Base-by-base conservation (phyloP, 2,888 invertebrate species). In the Synergus itoensis region DNA sequence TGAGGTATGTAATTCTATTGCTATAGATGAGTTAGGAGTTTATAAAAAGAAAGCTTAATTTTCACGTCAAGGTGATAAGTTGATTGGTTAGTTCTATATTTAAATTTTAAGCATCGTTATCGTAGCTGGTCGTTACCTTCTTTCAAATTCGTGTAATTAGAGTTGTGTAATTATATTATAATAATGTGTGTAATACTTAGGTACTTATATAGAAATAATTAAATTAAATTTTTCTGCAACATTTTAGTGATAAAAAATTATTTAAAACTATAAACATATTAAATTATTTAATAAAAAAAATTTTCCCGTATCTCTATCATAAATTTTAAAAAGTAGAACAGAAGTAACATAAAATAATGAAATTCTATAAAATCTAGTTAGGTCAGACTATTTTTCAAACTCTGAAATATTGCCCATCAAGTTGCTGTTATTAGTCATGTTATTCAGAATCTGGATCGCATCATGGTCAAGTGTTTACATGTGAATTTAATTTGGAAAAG, bases 391-490 rank as follows among this genome's bases (percentile, higher is more conserved):
- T 60, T 18, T 60, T 60, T 11, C 60, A 21, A 60, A 11, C 11
- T 21, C 60, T 60, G 18, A 18, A 60, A 18, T 21, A 60, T 60
- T 60, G 60, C 11, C 21, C 21, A 60, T 18, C 11, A 60, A 60
- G n/a, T 60, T 11, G 21, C 21, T 48, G 69, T 28, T 45, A 18
- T 69, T 45, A 69, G 8, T 45, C 9, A 28, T 28, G 3, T 69
- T 69, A 3, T 21, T 48, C 8, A 28, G 28, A 41, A 11, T 67
- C 65, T 67, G 65, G 18, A 40, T 43, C 16, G 43, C 21, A 69
- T 48, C 69, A 16, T 14, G 28, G 36, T 28, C 69, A 69, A 69
- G 36, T 69, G 69, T 69, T 48, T 69, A 45, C 69, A 69, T 48
- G 36, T 69, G 69, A 45, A 45, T 69, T 48, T 69, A 18, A 21